Percentiles rank a stretch among this genome's conserved stretches.
phyloP scores from a whole-genome alignment of 1,140 invertebrate species.

The Sycobia sp. region DNA sequence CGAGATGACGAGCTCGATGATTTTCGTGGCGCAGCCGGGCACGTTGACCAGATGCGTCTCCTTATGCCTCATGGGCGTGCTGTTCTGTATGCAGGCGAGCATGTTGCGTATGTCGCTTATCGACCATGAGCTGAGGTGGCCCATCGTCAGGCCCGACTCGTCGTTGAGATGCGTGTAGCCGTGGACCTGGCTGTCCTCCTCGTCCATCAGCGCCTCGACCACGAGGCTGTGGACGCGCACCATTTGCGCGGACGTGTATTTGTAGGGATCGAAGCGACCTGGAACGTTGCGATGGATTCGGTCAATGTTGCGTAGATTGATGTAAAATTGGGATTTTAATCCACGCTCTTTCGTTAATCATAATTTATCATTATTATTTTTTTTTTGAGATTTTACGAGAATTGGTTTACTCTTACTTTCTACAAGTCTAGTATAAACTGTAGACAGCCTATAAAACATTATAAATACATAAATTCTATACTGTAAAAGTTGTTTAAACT shows the following conservation, averaged over 20 bases:
- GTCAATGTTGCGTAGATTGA: no score
- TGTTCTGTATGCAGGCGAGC: constrained; percentile 80
- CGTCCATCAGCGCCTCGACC: constrained; percentile 77
- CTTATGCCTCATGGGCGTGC: constrained; percentile 86
- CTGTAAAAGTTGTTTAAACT: no score
- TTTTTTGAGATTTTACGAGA: no score
- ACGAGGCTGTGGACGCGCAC: constrained; percentile 76
- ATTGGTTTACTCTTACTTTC: no score
- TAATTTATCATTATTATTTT: no score
- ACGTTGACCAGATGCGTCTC: constrained; percentile 84
- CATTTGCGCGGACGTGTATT: constrained; percentile 76
- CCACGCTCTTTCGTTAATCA: no score
- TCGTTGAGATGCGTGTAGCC: constrained; percentile 85
- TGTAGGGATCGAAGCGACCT: constrained; percentile 76
- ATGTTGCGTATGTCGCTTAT: constrained; percentile 78
- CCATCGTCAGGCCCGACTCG: constrained; percentile 81
- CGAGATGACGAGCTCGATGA: constrained; percentile 79
- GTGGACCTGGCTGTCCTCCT: constrained; percentile 77
- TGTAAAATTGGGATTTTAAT: no score
- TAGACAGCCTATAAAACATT: no score
- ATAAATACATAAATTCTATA: no score
- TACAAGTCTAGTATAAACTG: no score
- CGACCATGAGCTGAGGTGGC: constrained; percentile 81
- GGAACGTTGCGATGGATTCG: no score
- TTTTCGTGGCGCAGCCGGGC: constrained; percentile 73